Conservation (phyloP, 2,113 vertebrate genomes). For the Tragelaphus buxtoni region DNA sequence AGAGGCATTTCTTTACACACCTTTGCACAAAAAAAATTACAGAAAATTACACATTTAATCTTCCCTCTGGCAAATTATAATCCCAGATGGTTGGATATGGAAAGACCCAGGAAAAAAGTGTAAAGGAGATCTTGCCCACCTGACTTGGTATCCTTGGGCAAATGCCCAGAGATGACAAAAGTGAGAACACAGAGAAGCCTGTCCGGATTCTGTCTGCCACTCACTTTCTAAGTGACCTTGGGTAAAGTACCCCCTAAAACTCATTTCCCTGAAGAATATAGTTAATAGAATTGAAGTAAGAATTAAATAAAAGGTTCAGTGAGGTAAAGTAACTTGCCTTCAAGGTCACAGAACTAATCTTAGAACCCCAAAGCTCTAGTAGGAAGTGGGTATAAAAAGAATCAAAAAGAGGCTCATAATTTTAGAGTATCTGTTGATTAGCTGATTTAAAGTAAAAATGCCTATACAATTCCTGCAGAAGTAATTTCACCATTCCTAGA, state of each 20-base stretch:
- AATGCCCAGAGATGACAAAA: neutral
- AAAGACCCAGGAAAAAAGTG: neutral
- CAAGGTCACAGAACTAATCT: neutral
- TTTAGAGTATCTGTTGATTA: neutral
- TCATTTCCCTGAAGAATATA: neutral
- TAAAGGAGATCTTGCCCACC: neutral
- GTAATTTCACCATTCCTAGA: neutral
- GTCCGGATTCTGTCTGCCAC: neutral
- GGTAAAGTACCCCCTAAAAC: neutral
- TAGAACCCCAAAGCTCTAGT: neutral
- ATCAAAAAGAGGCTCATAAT: neutral
- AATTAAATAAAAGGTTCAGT: neutral
- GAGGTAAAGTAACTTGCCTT: neutral
- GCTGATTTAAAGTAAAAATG: conserved; percentile 13
- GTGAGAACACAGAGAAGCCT: neutral
- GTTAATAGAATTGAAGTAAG: neutral
- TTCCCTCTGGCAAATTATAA: neutral
- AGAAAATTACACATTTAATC: neutral
- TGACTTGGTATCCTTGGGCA: neutral
- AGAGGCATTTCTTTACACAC: neutral
- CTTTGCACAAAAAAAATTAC: neutral
- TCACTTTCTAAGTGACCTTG: neutral
- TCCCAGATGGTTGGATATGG: neutral
- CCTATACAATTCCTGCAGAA: neutral
- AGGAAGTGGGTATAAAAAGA: neutral